phyloP scores from a whole-genome alignment of 2,113 vertebrate genomes.

The Spermophilus dauricus region DNA sequence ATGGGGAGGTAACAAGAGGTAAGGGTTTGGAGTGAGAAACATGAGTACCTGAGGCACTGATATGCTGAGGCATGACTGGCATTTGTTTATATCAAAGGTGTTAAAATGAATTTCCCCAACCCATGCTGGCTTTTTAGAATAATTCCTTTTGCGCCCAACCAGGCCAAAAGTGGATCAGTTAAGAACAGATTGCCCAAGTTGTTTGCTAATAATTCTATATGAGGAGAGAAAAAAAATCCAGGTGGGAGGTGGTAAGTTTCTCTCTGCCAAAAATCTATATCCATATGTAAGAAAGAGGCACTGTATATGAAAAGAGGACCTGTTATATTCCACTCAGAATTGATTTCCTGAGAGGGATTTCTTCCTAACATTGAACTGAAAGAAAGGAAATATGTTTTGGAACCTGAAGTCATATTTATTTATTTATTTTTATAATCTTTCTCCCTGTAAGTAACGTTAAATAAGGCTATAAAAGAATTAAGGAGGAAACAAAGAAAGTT shows the following conservation, averaged over 20 bases:
- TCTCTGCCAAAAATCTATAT: background rate
- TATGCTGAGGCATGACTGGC: background rate
- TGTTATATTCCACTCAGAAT: background rate
- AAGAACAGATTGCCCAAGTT: background rate
- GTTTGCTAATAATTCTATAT: background rate
- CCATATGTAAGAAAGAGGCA: background rate
- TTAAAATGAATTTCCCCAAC: slow-evolving; percentile 19
- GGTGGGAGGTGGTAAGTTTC: background rate
- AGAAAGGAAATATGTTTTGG: background rate
- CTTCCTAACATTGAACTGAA: slow-evolving; percentile 22
- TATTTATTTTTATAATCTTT: background rate
- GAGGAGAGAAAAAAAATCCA: background rate
- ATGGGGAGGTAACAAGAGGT: background rate
- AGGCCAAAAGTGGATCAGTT: background rate
- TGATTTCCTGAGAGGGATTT: background rate
- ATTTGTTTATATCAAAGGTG: background rate
- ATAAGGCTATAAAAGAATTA: slow-evolving; percentile 79
- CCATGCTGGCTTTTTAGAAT: background rate
- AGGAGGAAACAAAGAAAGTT: slow-evolving; percentile 86
- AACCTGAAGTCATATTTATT: slow-evolving; percentile 32
- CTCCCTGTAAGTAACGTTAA: slow-evolving; percentile 6
- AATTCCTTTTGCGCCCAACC: background rate
- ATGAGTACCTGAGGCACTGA: background rate
- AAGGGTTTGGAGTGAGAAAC: background rate
- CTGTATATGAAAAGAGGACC: background rate